phyloP scores from a whole-genome alignment of 2,888 invertebrate genomes.

The Gryllus longicercus region DNA sequence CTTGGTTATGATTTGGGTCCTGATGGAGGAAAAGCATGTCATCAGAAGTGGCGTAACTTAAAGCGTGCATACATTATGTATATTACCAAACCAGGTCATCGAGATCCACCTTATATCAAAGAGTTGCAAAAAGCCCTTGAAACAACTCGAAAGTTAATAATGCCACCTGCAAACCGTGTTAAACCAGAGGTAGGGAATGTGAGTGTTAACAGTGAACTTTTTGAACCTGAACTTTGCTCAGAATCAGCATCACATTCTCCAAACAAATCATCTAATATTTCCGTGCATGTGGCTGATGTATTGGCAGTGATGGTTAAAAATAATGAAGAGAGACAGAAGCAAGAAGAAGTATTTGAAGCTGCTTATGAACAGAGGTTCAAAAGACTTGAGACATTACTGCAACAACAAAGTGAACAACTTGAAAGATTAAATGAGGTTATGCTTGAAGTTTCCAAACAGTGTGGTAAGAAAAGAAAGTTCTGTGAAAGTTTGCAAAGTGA shows the following conservation, averaged over 20 bases:
- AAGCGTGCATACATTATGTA: slow-evolving; percentile 26
- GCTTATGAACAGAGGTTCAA: slow-evolving; percentile 21
- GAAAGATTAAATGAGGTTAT: slow-evolving; percentile 19
- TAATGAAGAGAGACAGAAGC: neutral
- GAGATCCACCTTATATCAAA: slow-evolving; percentile 24
- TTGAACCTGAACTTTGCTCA: slow-evolving; percentile 4
- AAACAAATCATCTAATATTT: slow-evolving; percentile 1
- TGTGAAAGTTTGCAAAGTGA: slow-evolving; percentile 18
- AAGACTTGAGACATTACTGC: slow-evolving; percentile 20
- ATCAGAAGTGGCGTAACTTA: slow-evolving; percentile 26
- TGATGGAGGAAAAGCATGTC: slow-evolving; percentile 24
- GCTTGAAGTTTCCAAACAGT: neutral
- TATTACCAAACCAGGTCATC: slow-evolving; percentile 23
- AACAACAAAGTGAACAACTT: slow-evolving; percentile 21
- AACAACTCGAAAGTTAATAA: slow-evolving; percentile 26
- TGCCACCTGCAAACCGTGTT: neutral
- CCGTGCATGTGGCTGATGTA: slow-evolving; percentile 25
- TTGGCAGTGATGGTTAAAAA: slow-evolving; percentile 19
- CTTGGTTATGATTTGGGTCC: slow-evolving; percentile 25
- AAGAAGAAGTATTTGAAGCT: slow-evolving; percentile 25
- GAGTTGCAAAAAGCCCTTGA: slow-evolving; percentile 26
- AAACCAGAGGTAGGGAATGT: neutral
- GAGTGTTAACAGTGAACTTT: neutral
- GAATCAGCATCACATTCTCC: neutral
- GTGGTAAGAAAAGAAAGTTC: slow-evolving; percentile 22